A percentile compares a stretch with the other conserved stretches of the same genome.
These are phyloP conservation scores for Jacana jacana DNA, from an alignment of 2,113 vertebrate species.

Conservation along the genomic window DNA sequence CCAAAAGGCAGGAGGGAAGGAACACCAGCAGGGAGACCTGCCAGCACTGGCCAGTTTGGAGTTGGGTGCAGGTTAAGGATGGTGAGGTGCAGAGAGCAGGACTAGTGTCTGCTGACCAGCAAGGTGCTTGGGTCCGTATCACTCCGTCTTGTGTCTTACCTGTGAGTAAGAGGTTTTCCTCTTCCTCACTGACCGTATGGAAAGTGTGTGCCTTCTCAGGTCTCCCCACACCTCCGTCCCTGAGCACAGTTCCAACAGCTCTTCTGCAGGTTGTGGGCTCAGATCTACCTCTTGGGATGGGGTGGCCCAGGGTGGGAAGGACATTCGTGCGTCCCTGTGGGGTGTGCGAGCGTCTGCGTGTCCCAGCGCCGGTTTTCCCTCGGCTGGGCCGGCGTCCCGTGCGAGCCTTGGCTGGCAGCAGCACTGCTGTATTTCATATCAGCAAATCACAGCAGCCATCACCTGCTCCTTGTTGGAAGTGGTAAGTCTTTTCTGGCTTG, in stretches of 20 bases:
- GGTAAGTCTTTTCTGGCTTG: not conserved
- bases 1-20: not conserved
- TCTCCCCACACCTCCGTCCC: rapidly evolving
- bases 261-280: not conserved
- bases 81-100: not conserved
- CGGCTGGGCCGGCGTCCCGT: rapidly evolving
- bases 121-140: rapidly evolving
- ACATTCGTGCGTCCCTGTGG: not conserved
- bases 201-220: not conserved
- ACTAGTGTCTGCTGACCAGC: not conserved
- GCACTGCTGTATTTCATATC: not conserved
- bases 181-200: rapidly evolving
- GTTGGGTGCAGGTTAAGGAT: not conserved
- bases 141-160: not conserved
- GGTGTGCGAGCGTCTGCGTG: rapidly evolving
- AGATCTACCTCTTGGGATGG: not conserved
- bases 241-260: not conserved
- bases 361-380: not conserved
- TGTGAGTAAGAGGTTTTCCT: not conserved
- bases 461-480: not conserved
- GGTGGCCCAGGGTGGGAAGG: not conserved
- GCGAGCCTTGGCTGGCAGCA: not conserved
- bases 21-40: not conserved
- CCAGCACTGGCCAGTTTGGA: not conserved
- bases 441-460: not conserved